Evolutionary conservation across 2,888 invertebrate species (phyloP), one percentile per base, ranked within the genome.

Genomic region (Petrolisthes cinctipes): DNA sequence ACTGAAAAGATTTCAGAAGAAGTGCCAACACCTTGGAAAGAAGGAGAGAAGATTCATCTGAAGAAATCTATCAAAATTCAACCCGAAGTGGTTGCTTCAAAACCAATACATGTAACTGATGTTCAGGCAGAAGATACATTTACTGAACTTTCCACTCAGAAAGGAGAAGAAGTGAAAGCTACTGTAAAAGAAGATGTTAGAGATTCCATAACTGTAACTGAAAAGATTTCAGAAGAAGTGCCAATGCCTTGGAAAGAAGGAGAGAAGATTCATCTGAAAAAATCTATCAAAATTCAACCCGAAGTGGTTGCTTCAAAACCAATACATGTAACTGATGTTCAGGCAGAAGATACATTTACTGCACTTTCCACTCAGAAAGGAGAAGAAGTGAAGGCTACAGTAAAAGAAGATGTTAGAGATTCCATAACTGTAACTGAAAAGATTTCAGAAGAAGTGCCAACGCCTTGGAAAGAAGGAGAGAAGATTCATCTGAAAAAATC

Each of bases 341-440:
- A 82, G 54, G 82, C 71, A 20, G 82, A 82, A n/a, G 82, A 82
- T n/a, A 53, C 71, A 3, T 82, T 71, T 68, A 53, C 54, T 17
- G 71, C 68, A 5, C 86, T 86, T 53, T 75, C 75, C 14, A 23
- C 86, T 53, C 82, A 86, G 11, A 75, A 76, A 66, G 75, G 61
- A 6, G 53, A 82, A 76, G 54, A 82, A 20, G 82, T 68, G 5
- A 82, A 86, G 17, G 86, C 86, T 14, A 82, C 54, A 68, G 78
- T 86, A 68, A 86, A 57, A 20, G 86, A 86, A 78, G 86, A 86
- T 51, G n/a, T 86, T 37, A 82, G 78, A 82, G 78, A 76, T n/a
- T 78, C 86, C 23, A n/a, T 86, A 4, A 86, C 86, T 23, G 82
- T 86, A 4, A 82, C 82, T 17, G 86, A 86, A 54, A 86, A 78